Evolutionary conservation across 2,888 invertebrate species (phyloP), one percentile per base, ranked within the genome.

Genomic region (Platycheirus albimanus): DNA sequence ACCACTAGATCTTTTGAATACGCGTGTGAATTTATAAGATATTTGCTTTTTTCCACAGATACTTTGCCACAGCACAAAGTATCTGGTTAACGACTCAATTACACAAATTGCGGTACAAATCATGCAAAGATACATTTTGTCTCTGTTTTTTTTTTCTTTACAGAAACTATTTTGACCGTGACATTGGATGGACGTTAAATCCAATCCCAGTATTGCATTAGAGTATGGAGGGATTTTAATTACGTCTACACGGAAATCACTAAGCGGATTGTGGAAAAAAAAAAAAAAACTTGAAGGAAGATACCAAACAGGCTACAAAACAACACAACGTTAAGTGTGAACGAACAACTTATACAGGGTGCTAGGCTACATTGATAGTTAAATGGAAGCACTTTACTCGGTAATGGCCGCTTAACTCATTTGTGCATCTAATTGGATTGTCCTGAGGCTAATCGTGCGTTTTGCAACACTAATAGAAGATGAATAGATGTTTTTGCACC

Each of bases 51-150:
- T 43, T 15, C 36, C 13, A 5, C 28, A 13, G 0, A 1, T 1
- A 8, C 10, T 10, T 28, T 7, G 15, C 45, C 54, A 74, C 54
- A 30, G 13, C n/a, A n/a, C n/a, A 54, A 3, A 41, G 11, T 41
- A 58, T 41, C 24, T 30, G 28, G 17, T 64, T 81, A 76, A 76
- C 81, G 81, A 81, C 80, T 76, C 75, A 81, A 81, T 81, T 81
- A 70, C 80, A 61, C 52, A 71, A 76, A 81, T 81, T 71, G 66
- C 61, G 17, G 13, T 28, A 47, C 1, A 66, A 75, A 71, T 66
- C 75, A 47, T 45, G 15, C 24, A 52, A 6, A 56, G 33, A 58
- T 19, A 54, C 38, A 20, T 24, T 10, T 13, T 7, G 6, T 5
- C 15, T 38, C n/a, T 33, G 15, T 36, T 36, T 38, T 17, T 52